phyloP scores from a whole-genome alignment of 1,140 invertebrate species.

The Stegodyphus dumicola region DNA sequence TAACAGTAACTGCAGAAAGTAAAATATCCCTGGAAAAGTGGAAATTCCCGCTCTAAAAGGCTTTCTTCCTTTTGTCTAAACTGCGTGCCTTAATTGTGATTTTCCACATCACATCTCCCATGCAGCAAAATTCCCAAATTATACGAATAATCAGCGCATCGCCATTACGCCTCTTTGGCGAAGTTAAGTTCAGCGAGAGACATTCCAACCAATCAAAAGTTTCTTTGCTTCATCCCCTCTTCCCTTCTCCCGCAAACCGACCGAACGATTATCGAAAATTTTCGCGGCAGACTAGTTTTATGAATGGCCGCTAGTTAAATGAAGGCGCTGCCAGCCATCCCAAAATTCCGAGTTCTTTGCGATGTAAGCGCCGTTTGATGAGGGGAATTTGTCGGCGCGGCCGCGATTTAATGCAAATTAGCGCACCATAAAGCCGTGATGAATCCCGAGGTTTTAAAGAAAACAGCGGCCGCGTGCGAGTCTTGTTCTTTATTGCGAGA shows the following conservation, averaged over 20 bases:
- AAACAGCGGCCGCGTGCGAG: slow-evolving; percentile 15
- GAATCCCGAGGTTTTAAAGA: slow-evolving; percentile 31
- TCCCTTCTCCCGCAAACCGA: no score
- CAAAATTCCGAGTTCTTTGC: slow-evolving; percentile 18
- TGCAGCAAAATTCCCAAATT: slow-evolving; percentile 1
- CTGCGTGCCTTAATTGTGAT: slow-evolving; percentile 24
- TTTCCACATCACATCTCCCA: background rate
- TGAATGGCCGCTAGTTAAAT: slow-evolving; percentile 28
- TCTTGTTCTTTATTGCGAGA: slow-evolving; percentile 52
- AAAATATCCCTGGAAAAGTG: no score
- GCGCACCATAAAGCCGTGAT: slow-evolving; percentile 54
- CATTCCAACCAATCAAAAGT: slow-evolving; percentile 40
- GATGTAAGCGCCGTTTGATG: slow-evolving; percentile 42
- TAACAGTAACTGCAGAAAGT: no score
- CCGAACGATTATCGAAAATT: slow-evolving; percentile 54
- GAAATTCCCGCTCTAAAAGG: no score
- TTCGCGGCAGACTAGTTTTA: slow-evolving; percentile 48
- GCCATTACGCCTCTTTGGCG: background rate
- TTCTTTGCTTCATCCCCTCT: slow-evolving; percentile 6
- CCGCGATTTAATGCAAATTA: slow-evolving; percentile 54
- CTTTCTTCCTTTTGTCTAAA: background rate
- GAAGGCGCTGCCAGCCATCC: background rate
- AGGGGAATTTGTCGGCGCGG: slow-evolving; percentile 7
- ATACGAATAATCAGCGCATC: no score
- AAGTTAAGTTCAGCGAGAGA: background rate